Evolutionary conservation across 2,113 vertebrate genomes (phyloP), one percentile per base, ranked within the genome.

Genomic region (Grus americana): DNA sequence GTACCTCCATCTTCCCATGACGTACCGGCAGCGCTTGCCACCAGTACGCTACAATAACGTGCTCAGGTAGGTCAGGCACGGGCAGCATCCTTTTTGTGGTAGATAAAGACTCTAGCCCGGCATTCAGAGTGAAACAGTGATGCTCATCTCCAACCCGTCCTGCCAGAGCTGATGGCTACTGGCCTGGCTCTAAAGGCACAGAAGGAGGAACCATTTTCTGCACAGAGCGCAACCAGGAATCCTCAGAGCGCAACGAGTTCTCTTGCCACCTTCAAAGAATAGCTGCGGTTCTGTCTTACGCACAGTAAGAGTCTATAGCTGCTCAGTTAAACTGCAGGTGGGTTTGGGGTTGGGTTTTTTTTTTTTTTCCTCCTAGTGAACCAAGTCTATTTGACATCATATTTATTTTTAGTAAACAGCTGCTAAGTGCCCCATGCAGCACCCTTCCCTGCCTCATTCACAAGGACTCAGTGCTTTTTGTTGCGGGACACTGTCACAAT

Each of bases 281-380:
- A 13, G 26, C 74, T 86, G 34, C 54, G 63, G 52, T 14, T 79
- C 86, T 94, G 46, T 16, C 65, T 30, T 7, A 27, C 6, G 15
- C 67, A 73, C 58, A 40, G 40, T 54, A 10, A 70, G 52, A 79
- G 38, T 40, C 70, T 40, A 2, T 2, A 81, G 44, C 52, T 79
- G 15, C 24, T 74, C 71, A 86, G 32, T 63, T 79, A 29, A 55
- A 26, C 71, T 66, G 63, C 76, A 54, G 12, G 30, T 36, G 44
- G 29, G 20, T 34, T 42, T 47, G 4, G 0, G 50, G 22, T 52
- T 0, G 49, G 27, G 29, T 27, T 27, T 17, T 38, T n/a, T 42
- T 36, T 42, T 36, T 58, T 66, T 21, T 4, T 2, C 5, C 54
- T 73, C 50, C 42, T 22, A 42, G n/a, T 23, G 19, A 79, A 24